Evolutionary conservation across 2,888 invertebrate genomes (phyloP), one percentile per base, ranked within the genome.

Genomic region (Philopedon plagiatum): DNA sequence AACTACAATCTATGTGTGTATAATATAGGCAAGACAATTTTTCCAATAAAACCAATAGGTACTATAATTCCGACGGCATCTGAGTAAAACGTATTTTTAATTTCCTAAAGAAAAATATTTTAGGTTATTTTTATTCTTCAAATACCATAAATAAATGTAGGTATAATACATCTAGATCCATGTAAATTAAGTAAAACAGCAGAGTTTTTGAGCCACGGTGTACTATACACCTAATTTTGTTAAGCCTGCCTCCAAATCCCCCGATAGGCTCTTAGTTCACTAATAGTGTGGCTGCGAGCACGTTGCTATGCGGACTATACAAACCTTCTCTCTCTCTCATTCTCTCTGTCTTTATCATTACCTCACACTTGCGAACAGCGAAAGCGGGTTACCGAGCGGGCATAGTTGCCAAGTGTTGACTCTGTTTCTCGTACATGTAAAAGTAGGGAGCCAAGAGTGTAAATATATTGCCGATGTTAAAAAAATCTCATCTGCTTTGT

Each of bases 281-380:
- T 80, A 80, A 80, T 79, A 75, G 77, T 76, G 76, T 76, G 76
- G 75, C 73, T 54, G 66, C 39, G 54, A 69, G 74, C 77, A 76
- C 79, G 80, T 81, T 81, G 80, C 81, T 80, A 81, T 80, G 81
- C 80, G 78, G 78, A 71, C 77, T 75, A 76, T 71, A 75, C 76
- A 66, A 74, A 73, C 67, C 71, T 73, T 71, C 75, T 76, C 56
- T 78, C 76, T 75, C 76, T 68, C 62, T 77, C 74, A 78, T 34
- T 46, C 57, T 68, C 65, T 77, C 73, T 78, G 19, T 41, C 41
- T 66, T 61, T 26, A 51, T 32, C 34, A 62, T 67, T 72, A 51
- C 57, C 54, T 63, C 63, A 68, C 58, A 73, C 67, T 61, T 41
- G 57, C 68, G 26, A 73, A 61, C 67, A 54, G 73, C 69, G 69